Evolutionary conservation across 1,140 invertebrate species (phyloP).

Genomic region (Euglossa dilemma): DNA sequence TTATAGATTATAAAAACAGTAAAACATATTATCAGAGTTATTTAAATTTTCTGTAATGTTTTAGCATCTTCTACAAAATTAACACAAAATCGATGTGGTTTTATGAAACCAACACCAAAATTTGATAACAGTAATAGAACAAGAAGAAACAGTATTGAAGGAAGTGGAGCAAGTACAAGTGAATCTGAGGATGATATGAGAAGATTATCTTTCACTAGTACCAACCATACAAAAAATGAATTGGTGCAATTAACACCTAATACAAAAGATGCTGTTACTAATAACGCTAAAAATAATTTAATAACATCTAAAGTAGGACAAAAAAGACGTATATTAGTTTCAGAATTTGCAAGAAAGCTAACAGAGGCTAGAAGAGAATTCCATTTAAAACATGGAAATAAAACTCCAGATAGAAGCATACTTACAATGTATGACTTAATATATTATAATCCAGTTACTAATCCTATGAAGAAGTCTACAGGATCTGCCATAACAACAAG

Average conservation of each 20-base stretch:
- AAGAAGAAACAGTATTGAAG: constrained; percentile 81
- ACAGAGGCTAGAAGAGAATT: constrained; percentile 84
- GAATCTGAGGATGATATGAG: constrained; percentile 81
- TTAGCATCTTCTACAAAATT: constrained; percentile 67
- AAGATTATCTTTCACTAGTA: constrained; percentile 47
- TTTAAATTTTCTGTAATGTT: constrained; percentile 30
- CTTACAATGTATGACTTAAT: constrained; percentile 96
- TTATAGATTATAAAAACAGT: neutral
- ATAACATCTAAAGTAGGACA: constrained; percentile 65
- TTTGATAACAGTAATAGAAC: constrained; percentile 76
- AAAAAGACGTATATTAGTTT: constrained; percentile 75
- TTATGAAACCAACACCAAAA: constrained; percentile 77
- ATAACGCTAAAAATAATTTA: constrained; percentile 50
- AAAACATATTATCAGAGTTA: constrained; percentile 1
- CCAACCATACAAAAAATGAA: constrained; percentile 78
- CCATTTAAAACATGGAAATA: constrained; percentile 83
- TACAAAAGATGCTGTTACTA: constrained; percentile 63
- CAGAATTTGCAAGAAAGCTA: constrained; percentile 82
- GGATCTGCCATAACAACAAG: constrained; percentile 50
- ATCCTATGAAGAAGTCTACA: constrained; percentile 84
- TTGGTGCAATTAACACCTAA: constrained; percentile 77
- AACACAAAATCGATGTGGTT: constrained; percentile 72
- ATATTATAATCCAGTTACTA: constrained; percentile 92
- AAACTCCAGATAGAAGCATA: constrained; percentile 85
- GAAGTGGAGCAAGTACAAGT: constrained; percentile 78